Conservation (phyloP, 2,888 invertebrate species). For the Tortricodes alternella region DNA sequence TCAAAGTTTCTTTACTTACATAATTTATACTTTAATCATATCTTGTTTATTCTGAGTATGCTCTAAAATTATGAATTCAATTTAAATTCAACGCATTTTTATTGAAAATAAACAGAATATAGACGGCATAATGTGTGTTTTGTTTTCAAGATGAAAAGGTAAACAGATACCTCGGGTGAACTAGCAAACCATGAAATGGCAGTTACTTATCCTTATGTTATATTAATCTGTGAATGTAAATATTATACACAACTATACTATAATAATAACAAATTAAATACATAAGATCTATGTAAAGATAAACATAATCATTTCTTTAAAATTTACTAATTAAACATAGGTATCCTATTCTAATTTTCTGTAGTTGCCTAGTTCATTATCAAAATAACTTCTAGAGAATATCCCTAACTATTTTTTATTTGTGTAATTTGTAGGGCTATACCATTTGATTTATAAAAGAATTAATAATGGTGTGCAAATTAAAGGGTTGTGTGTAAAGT, state of each 20-base stretch:
- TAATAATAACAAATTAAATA: conserved; percentile 76
- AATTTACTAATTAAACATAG: conserved; percentile 67
- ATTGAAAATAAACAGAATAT: conserved; percentile 22
- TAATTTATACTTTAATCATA: background rate
- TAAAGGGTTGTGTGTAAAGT: conserved; percentile 83
- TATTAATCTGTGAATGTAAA: conserved; percentile 70
- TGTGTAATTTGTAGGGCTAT: conserved; percentile 49
- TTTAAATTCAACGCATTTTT: background rate
- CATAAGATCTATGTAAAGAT: conserved; percentile 76
- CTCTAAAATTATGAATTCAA: background rate
- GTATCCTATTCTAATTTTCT: conserved; percentile 70
- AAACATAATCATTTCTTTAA: conserved; percentile 80
- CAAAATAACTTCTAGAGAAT: conserved; percentile 50
- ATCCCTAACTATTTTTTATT: conserved; percentile 53
- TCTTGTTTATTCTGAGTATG: background rate
- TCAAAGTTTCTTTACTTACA: background rate
- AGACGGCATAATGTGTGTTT: conserved; percentile 3
- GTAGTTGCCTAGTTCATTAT: conserved; percentile 70
- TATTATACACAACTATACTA: conserved; percentile 76
- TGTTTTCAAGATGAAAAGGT: conserved; percentile 1
- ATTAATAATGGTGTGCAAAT: conserved; percentile 79
- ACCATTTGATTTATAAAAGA: conserved; percentile 64
- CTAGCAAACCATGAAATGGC: conserved; percentile 56
- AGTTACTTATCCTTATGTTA: conserved; percentile 61
- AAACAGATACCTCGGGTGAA: background rate